Percentiles rank a stretch among this genome's conserved stretches.
These are phyloP conservation scores for Griposia aprilina DNA, from an alignment of 2,888 invertebrate species.

Conservation along the genomic window DNA sequence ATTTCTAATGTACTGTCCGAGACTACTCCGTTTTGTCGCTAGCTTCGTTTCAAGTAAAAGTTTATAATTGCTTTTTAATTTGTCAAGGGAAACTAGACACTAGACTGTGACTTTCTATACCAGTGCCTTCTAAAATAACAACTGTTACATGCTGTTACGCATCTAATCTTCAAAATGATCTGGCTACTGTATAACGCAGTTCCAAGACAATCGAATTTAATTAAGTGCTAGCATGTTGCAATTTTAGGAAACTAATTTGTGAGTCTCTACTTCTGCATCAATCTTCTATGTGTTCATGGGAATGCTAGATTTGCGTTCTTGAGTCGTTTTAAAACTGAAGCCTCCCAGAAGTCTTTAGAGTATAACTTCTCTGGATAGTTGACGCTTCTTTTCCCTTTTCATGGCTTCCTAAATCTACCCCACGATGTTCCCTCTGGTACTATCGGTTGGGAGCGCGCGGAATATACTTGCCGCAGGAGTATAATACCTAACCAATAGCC, in stretches of 20 bases:
- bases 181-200: slow-evolving; percentile 4
- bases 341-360: not conserved
- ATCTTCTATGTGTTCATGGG: not conserved
- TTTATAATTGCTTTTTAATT: slow-evolving; percentile 57
- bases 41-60: slow-evolving; percentile 48
- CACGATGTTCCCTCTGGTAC: not conserved
- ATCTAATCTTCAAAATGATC: slow-evolving; percentile 25
- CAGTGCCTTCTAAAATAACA: slow-evolving; percentile 21
- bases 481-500: slow-evolving; percentile 2
- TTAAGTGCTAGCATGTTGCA: not conserved
- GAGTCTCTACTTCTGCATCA: not conserved
- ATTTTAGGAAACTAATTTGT: not conserved
- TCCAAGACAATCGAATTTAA: not conserved
- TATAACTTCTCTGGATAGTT: not conserved
- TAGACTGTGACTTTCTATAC: slow-evolving; percentile 48
- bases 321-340: not conserved
- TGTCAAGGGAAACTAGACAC: slow-evolving; percentile 48
- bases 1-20: slow-evolving; percentile 31
- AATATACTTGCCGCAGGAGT: not conserved
- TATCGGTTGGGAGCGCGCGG: too few species aligned
- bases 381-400: not conserved
- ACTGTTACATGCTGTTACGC: not conserved
- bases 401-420: not conserved
- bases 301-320: not conserved
- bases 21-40: slow-evolving; percentile 30